phyloP scores from a whole-genome alignment of 2,888 invertebrate genomes.

The Cecidostiba fungosa region DNA sequence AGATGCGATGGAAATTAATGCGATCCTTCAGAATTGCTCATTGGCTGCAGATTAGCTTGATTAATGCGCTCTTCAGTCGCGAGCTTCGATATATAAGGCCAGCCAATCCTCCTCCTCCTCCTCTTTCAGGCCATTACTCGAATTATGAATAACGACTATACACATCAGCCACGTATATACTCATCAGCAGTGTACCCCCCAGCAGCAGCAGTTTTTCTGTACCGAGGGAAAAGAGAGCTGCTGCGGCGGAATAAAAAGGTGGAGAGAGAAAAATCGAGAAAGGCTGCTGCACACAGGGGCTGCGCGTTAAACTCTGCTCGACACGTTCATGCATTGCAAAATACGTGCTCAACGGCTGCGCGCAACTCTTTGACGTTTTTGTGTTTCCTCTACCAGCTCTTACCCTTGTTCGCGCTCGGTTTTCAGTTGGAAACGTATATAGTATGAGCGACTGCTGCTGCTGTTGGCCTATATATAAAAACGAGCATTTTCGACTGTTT shows the following conservation, averaged over 20 bases:
- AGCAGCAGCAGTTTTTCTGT: background rate
- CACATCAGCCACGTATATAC: background rate
- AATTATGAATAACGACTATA: background rate
- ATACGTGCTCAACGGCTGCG: background rate
- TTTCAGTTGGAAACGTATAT: background rate
- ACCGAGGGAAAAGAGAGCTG: background rate
- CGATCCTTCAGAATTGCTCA: background rate
- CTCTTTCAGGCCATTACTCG: background rate
- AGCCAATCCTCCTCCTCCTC: background rate
- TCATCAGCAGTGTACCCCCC: background rate
- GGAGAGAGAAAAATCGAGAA: background rate
- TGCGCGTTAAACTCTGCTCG: background rate
- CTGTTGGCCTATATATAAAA: background rate
- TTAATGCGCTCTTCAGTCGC: background rate
- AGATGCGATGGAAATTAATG: background rate
- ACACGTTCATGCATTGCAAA: conserved; percentile 11
- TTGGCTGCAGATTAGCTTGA: background rate
- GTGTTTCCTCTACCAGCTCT: background rate
- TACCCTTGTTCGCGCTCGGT: background rate
- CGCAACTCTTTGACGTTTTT: conserved; percentile 25
- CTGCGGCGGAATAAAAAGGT: background rate
- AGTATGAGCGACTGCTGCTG: background rate
- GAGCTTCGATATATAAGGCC: no score
- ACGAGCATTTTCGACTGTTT: background rate
- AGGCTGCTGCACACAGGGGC: background rate